Conservation (phyloP, 1,140 invertebrate genomes). For the Stenopsyche tienmushanensis region DNA sequence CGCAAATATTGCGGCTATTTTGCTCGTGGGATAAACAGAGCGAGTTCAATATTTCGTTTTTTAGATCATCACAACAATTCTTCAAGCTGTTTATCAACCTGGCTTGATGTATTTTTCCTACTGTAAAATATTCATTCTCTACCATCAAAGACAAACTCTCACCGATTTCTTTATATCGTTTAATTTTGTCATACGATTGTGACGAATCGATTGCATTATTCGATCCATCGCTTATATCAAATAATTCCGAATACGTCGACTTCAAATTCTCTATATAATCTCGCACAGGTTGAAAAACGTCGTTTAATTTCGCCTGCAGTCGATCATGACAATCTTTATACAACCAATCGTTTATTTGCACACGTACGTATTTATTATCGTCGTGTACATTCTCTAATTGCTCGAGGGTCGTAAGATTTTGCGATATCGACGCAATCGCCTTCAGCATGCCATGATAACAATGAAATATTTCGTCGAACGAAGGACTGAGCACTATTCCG, state of each 20-base stretch:
- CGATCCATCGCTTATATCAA: constrained; percentile 45
- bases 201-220: constrained; percentile 39
- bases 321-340: constrained; percentile 48
- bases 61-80: constrained; percentile 48
- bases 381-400: constrained; percentile 49
- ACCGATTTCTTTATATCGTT: constrained; percentile 60
- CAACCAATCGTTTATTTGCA: constrained; percentile 52
- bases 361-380: constrained; percentile 48
- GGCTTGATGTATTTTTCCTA: constrained; percentile 55
- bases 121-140: constrained; percentile 64
- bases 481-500: constrained; percentile 53
- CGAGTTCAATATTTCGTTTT: constrained; percentile 54
- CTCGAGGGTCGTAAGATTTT: constrained; percentile 55
- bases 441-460: constrained; percentile 53
- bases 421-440: constrained; percentile 50
- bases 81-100: constrained; percentile 54
- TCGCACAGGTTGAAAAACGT: constrained; percentile 48
- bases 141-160: constrained; percentile 60
- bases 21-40: constrained; percentile 54
- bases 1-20: constrained; percentile 64
- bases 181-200: constrained; percentile 55
- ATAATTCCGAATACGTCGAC: constrained; percentile 44
- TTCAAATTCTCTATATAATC: constrained; percentile 48
- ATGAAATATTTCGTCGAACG: constrained; percentile 49
- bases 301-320: constrained; percentile 48